A percentile compares a stretch with the other conserved stretches of the same genome.
These are phyloP conservation scores for Lottia gigantea DNA, from an alignment of 2,888 invertebrate species.

Conservation along the genomic window DNA sequence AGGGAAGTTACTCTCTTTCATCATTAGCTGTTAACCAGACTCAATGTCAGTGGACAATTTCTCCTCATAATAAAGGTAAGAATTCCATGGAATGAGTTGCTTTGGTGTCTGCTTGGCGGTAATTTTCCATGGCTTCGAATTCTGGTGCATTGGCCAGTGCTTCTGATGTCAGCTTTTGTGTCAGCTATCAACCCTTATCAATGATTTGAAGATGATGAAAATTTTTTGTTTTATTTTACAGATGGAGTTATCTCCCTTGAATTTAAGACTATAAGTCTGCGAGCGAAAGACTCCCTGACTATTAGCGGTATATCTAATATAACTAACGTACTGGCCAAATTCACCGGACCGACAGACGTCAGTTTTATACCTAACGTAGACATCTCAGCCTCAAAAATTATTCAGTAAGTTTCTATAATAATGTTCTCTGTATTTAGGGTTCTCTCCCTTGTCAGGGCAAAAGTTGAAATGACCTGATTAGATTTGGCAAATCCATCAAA, in stretches of 20 bases:
- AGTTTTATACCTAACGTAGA: neutral
- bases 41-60: constrained; percentile 18
- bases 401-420: neutral
- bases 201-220: neutral
- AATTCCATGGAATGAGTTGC: neutral
- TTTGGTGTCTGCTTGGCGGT: no score
- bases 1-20: constrained; percentile 14
- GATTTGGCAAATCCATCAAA: no score
- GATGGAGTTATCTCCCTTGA: neutral
- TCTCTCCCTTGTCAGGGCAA: no score
- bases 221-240: neutral
- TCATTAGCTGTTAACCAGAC: neutral
- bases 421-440: no score
- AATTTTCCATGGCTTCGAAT: no score
- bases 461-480: no score
- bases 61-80: neutral
- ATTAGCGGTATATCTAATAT: neutral
- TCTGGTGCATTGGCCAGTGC: no score
- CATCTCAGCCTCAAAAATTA: neutral
- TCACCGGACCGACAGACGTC: neutral
- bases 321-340: neutral
- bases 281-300: neutral
- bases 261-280: neutral
- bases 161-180: no score
- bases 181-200: no score